Percentiles rank a stretch among this genome's conserved stretches.
phyloP scores from a whole-genome alignment of 2,797 vertebrate genomes.

The Ataeniobius toweri region DNA sequence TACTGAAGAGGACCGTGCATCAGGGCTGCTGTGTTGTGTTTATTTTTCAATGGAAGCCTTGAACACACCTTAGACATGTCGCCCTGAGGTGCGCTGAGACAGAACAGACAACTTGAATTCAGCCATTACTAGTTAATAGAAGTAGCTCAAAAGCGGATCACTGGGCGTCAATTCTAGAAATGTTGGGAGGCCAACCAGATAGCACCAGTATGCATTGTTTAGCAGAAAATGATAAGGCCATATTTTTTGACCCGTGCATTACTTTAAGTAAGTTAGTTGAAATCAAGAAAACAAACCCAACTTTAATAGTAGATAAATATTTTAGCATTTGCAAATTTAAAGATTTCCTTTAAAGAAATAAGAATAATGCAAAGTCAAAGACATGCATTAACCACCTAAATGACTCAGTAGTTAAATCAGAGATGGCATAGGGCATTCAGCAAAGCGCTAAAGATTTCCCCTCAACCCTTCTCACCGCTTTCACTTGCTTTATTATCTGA shows the following conservation, averaged over 20 bases:
- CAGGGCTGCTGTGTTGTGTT: neutral
- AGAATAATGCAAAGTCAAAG: neutral
- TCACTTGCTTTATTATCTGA: slow-evolving; percentile 43
- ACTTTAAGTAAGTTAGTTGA: too few relatives aligned
- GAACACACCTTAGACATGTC: too few relatives aligned
- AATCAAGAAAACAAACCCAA: neutral
- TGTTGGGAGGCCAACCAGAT: neutral
- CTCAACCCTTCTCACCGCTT: slow-evolving; percentile 19
- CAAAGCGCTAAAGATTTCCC: neutral
- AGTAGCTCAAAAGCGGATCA: neutral
- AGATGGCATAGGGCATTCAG: neutral
- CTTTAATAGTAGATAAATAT: neutral
- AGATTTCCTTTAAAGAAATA: neutral
- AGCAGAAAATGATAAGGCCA: neutral
- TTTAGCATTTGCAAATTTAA: neutral
- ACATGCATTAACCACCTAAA: neutral
- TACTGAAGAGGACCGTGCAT: neutral
- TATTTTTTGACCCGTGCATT: neutral
- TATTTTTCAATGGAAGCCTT: neutral
- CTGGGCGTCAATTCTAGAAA: neutral
- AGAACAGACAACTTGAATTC: neutral
- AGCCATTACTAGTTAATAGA: neutral
- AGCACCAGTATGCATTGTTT: neutral
- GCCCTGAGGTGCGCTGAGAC: neutral
- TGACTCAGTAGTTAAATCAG: slow-evolving; percentile 2